Percentiles rank a stretch among this genome's conserved stretches.
phyloP scores from a whole-genome alignment of 2,888 invertebrate genomes.

The Scaptodrosophila latifasciaeformis region DNA sequence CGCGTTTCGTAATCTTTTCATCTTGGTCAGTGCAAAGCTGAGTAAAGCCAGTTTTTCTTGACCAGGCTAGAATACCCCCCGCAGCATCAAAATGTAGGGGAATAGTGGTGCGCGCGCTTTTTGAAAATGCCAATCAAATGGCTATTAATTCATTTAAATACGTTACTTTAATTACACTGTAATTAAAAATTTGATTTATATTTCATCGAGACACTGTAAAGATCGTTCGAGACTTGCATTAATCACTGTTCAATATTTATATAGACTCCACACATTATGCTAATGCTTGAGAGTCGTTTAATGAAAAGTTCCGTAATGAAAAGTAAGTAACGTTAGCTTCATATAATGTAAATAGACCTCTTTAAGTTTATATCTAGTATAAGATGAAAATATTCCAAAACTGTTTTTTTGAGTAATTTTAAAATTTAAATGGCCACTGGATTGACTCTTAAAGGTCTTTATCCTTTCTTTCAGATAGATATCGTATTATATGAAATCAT shows the following conservation, averaged over 20 bases:
- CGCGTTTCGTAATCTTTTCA: constrained; percentile 31
- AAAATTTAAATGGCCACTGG: too few species aligned
- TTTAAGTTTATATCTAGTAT: too few species aligned
- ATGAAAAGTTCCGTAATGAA: too few species aligned
- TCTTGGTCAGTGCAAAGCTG: too few species aligned
- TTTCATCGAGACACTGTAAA: background rate
- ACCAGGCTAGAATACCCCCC: too few species aligned
- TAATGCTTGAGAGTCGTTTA: constrained; percentile 39
- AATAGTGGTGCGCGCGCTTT: background rate
- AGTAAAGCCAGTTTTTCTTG: constrained; percentile 22
- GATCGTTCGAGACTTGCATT: background rate
- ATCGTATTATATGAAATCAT: too few species aligned
- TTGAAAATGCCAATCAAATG: constrained; percentile 39
- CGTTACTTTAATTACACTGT: constrained; percentile 61
- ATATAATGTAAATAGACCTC: too few species aligned
- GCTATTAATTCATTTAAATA: constrained; percentile 67
- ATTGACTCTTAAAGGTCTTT: too few species aligned
- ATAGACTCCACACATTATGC: constrained; percentile 21
- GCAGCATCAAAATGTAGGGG: background rate
- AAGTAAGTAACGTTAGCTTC: too few species aligned
- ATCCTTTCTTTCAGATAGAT: too few species aligned
- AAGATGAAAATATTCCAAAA: too few species aligned
- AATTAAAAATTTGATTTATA: constrained; percentile 67
- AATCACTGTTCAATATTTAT: background rate
- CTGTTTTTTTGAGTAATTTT: too few species aligned